A percentile compares a stretch with the other conserved stretches of the same genome.
phyloP scores from a whole-genome alignment of 2,113 vertebrate species.

The Periophthalmus modestus region DNA sequence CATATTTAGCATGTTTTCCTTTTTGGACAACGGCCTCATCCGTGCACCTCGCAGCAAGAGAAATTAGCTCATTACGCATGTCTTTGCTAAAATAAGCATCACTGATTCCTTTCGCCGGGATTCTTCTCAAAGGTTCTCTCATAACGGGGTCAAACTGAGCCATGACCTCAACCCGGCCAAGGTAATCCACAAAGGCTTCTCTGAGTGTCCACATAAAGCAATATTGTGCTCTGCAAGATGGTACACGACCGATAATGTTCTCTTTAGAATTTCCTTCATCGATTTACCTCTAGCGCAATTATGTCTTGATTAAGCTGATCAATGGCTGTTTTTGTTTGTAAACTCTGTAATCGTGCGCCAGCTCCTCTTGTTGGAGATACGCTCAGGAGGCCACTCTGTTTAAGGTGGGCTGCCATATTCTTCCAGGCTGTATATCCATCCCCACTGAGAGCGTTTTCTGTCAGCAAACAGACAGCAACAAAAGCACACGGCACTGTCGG shows the following conservation, averaged over 20 bases:
- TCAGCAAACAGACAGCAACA: no score
- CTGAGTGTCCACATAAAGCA: background rate
- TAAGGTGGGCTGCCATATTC: no score
- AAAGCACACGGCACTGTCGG: no score
- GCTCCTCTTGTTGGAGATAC: no score
- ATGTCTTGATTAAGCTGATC: conserved; percentile 2
- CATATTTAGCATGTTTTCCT: background rate
- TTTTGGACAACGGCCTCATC: background rate
- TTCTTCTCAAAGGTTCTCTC: background rate
- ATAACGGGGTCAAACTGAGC: background rate
- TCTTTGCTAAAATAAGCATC: background rate
- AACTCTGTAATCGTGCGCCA: no score
- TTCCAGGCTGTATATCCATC: no score
- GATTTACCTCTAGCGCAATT: background rate
- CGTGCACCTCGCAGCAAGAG: background rate
- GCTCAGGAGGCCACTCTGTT: no score
- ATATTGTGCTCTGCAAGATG: background rate
- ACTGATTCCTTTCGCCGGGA: background rate
- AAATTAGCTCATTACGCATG: background rate
- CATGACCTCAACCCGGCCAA: background rate
- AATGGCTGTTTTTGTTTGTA: no score
- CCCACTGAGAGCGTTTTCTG: no score
- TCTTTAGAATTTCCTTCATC: background rate
- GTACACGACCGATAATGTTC: background rate
- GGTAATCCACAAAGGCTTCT: background rate